phyloP scores from a whole-genome alignment of 2,888 invertebrate genomes.

The Latrodectus hesperus region DNA sequence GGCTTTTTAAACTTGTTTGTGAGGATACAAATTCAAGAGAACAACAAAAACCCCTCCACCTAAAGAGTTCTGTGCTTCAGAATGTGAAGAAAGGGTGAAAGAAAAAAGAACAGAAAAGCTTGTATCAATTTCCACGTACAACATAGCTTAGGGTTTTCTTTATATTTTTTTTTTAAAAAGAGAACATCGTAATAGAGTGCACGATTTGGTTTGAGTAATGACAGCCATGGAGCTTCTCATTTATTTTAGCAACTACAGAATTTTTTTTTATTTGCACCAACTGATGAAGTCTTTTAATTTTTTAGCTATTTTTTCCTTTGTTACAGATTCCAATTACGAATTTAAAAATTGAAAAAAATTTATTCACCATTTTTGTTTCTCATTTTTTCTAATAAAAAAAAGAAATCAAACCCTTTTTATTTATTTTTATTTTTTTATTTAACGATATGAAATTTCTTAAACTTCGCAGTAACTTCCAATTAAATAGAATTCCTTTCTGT shows the following conservation, averaged over 20 bases:
- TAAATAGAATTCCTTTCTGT: too few relatives aligned
- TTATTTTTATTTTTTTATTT: too few relatives aligned
- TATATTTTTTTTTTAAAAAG: conserved; percentile 2
- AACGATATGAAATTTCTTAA: too few relatives aligned
- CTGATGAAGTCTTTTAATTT: neutral
- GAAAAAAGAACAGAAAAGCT: conserved; percentile 3
- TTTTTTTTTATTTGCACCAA: neutral
- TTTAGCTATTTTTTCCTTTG: neutral
- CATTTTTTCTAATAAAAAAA: too few relatives aligned
- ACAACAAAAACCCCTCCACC: conserved; percentile 27
- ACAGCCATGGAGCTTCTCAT: conserved; percentile 39
- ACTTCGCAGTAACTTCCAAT: too few relatives aligned
- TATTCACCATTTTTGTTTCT: neutral
- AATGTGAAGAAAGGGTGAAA: conserved; percentile 13
- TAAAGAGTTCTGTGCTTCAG: conserved; percentile 16
- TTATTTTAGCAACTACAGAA: conserved; percentile 41
- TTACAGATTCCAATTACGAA: neutral
- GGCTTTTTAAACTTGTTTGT: conserved; percentile 65
- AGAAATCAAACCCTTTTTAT: too few relatives aligned
- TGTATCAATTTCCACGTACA: conserved; percentile 56
- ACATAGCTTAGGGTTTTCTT: conserved; percentile 29
- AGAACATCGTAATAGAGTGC: conserved; percentile 42
- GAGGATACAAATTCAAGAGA: conserved; percentile 32
- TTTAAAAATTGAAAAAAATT: neutral
- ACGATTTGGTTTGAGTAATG: conserved; percentile 52